phyloP scores from a whole-genome alignment of 2,888 invertebrate genomes.

The Orchesella flavescens region DNA sequence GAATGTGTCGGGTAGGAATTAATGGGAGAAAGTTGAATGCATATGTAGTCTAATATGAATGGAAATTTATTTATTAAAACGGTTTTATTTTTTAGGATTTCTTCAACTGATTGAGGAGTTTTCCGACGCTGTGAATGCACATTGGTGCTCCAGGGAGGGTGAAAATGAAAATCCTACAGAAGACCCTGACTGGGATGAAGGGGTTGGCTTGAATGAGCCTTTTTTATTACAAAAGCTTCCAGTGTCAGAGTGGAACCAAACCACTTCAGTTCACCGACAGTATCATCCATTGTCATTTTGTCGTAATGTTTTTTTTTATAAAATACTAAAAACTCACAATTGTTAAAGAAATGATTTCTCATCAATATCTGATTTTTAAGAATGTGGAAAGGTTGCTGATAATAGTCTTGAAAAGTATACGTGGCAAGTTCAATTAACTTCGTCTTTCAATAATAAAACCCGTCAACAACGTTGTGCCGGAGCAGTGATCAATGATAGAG shows the following conservation, averaged over 20 bases:
- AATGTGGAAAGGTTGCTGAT: neutral
- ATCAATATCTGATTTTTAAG: too few relatives aligned
- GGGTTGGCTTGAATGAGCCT: conserved; percentile 3
- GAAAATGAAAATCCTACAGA: neutral
- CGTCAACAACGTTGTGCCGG: conserved; percentile 1
- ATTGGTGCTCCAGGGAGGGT: neutral
- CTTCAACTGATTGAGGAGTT: conserved; percentile 4
- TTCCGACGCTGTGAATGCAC: neutral
- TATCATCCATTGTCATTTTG: neutral
- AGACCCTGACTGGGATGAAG: neutral
- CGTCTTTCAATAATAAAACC: neutral
- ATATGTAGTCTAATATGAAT: too few relatives aligned
- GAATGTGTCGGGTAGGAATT: conserved; percentile 11
- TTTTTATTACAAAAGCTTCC: neutral
- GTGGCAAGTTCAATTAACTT: conserved; percentile 32
- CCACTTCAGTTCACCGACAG: neutral
- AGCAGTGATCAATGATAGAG: conserved; percentile 38
- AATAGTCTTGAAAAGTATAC: neutral
- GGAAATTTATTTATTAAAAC: too few relatives aligned
- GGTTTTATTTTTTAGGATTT: too few relatives aligned
- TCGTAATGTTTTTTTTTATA: neutral
- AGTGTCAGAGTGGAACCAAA: neutral
- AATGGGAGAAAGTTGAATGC: too few relatives aligned
- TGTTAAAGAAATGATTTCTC: too few relatives aligned
- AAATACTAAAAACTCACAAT: too few relatives aligned